These are phyloP conservation scores for Labroides dimidiatus DNA, from an alignment of 2,797 vertebrate species.

Conservation along the genomic window DNA sequence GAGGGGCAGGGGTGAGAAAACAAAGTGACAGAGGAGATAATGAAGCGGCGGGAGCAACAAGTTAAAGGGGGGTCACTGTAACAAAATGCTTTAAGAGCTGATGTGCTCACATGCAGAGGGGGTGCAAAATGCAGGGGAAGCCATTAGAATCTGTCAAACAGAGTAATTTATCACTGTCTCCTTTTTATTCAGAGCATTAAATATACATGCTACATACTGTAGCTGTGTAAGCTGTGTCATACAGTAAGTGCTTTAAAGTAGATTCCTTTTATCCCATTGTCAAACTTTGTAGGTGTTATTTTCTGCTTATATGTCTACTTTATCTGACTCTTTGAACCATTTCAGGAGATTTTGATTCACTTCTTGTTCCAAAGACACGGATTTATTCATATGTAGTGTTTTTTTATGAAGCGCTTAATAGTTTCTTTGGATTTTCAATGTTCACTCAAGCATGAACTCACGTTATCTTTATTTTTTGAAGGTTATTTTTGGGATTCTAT, in stretches of 20 bases:
- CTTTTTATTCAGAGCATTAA: slow-evolving; percentile 2
- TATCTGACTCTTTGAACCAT: too few relatives aligned
- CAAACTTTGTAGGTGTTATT: neutral
- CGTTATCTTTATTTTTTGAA: too few relatives aligned
- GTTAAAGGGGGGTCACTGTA: slow-evolving; percentile 32
- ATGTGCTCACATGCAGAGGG: slow-evolving; percentile 1
- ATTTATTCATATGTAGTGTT: too few relatives aligned
- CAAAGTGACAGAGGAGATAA: slow-evolving; percentile 31
- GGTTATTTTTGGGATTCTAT: too few relatives aligned
- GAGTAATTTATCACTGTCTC: slow-evolving; percentile 10
- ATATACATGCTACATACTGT: neutral
- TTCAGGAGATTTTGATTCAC: too few relatives aligned
- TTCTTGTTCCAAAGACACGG: too few relatives aligned
- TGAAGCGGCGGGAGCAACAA: slow-evolving; percentile 45
- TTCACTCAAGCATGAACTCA: too few relatives aligned
- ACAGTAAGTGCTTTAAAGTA: neutral
- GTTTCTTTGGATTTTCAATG: too few relatives aligned
- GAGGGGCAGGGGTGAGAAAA: neutral
- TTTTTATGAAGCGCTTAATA: too few relatives aligned
- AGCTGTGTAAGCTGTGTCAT: neutral
- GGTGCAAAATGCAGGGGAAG: neutral
- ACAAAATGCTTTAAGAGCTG: slow-evolving; percentile 1
- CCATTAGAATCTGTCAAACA: slow-evolving; percentile 19
- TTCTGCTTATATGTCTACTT: too few relatives aligned
- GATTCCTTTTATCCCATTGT: neutral